A percentile compares a stretch with the other conserved stretches of the same genome.
phyloP scores from a whole-genome alignment of 2,797 vertebrate genomes.

The Chanos chanos region DNA sequence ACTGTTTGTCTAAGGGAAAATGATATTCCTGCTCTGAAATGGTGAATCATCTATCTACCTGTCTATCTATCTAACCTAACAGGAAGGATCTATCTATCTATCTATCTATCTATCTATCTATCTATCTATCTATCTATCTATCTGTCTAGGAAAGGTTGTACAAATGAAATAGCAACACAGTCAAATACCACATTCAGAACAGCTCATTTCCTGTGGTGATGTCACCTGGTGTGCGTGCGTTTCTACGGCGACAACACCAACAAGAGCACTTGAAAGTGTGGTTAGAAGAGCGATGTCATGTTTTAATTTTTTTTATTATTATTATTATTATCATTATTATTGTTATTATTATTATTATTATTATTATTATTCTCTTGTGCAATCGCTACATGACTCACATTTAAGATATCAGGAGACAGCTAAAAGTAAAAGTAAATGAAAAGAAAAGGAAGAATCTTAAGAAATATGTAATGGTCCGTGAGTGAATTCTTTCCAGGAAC shows the following conservation, averaged over 20 bases:
- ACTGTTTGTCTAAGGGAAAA: too few relatives aligned
- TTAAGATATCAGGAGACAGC: slow-evolving; percentile 86
- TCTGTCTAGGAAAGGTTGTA: too few relatives aligned
- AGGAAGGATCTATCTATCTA: neutral
- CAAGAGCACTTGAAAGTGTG: slow-evolving; percentile 59
- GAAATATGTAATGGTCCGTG: slow-evolving; percentile 71
- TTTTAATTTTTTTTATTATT: slow-evolving; percentile 45
- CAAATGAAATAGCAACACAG: too few relatives aligned
- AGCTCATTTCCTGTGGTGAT: neutral
- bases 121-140: neutral
- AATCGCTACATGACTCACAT: slow-evolving; percentile 87
- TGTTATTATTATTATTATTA: slow-evolving; percentile 60
- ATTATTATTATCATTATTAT: slow-evolving; percentile 60
- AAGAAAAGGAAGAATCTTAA: slow-evolving; percentile 19
- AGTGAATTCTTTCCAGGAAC: slow-evolving; percentile 79
- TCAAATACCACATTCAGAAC: too few relatives aligned
- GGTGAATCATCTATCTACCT: neutral
- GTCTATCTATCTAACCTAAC: neutral
- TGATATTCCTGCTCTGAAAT: too few relatives aligned
- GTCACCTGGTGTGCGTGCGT: slow-evolving; percentile 7
- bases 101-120: neutral
- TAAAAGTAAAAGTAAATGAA: slow-evolving; percentile 58
- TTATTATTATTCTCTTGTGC: slow-evolving; percentile 82
- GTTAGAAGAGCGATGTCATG: slow-evolving; percentile 64
- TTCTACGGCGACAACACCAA: slow-evolving; percentile 12